These are phyloP conservation scores for Syngnathus rostellatus DNA, from an alignment of 2,797 vertebrate species.

Conservation along the genomic window DNA sequence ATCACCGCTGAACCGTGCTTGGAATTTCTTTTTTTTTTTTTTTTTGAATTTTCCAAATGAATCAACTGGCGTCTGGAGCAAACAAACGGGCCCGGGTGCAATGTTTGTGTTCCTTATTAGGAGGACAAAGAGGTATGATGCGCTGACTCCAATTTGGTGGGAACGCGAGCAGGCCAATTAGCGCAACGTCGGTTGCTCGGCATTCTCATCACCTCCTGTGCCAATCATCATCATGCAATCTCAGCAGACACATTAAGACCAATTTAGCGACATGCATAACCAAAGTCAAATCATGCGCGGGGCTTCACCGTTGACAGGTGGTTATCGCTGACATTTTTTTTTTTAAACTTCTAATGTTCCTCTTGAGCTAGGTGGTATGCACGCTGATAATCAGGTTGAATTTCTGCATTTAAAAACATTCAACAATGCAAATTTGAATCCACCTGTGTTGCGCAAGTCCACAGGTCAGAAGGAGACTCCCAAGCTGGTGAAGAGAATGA, in stretches of 20 bases:
- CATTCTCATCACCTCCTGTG: slow-evolving; percentile 52
- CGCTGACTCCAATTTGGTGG: slow-evolving; percentile 41
- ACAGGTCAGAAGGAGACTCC: slow-evolving; percentile 1
- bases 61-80: slow-evolving; percentile 14
- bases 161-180: slow-evolving; percentile 50
- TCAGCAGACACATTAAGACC: slow-evolving; percentile 56
- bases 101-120: slow-evolving; percentile 48
- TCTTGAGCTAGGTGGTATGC: neutral
- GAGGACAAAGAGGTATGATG: slow-evolving; percentile 31
- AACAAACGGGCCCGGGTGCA: slow-evolving; percentile 32
- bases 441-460: neutral
- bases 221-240: slow-evolving; percentile 66
- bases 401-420: neutral
- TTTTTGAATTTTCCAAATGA: neutral
- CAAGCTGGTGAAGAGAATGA: slow-evolving; percentile 14
- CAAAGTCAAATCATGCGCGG: slow-evolving; percentile 19
- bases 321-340: neutral
- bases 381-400: neutral
- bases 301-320: neutral
- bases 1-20: neutral
- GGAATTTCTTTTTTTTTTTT: neutral
- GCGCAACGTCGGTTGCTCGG: slow-evolving; percentile 29
- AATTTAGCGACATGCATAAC: slow-evolving; percentile 55
- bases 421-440: neutral
- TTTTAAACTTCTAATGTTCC: neutral